phyloP scores from a whole-genome alignment of 2,888 invertebrate genomes.

The Temnothorax rugatulus region DNA sequence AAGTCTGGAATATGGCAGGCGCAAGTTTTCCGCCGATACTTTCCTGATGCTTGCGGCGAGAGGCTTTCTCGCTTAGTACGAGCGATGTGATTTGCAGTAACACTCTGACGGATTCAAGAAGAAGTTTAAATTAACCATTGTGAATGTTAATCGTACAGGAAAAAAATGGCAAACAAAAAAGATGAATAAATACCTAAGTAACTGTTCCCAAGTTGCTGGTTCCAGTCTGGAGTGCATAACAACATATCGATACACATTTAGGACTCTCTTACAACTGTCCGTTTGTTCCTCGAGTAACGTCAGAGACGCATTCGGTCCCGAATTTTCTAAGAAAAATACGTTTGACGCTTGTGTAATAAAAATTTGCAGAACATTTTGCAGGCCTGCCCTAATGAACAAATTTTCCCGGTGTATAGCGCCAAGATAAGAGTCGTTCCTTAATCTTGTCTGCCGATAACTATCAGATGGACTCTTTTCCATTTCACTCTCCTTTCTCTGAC shows the following conservation, averaged over 20 bases:
- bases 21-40: slow-evolving; percentile 92
- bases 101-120: slow-evolving; percentile 86
- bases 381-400: slow-evolving; percentile 92
- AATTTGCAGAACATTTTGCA: slow-evolving; percentile 94
- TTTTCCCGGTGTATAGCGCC: slow-evolving; percentile 94
- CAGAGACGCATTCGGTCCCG: slow-evolving; percentile 87
- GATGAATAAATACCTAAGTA: slow-evolving; percentile 80
- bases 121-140: slow-evolving; percentile 9
- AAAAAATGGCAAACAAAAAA: background rate
- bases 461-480: slow-evolving; percentile 83
- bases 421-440: slow-evolving; percentile 95
- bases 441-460: slow-evolving; percentile 86
- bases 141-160: background rate
- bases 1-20: slow-evolving; percentile 95
- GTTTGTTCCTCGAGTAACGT: slow-evolving; percentile 96
- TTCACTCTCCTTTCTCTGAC: slow-evolving; percentile 80
- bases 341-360: slow-evolving; percentile 98
- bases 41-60: slow-evolving; percentile 91
- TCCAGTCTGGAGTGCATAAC: slow-evolving; percentile 99
- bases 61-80: slow-evolving; percentile 93
- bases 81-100: slow-evolving; percentile 96
- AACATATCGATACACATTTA: slow-evolving; percentile 98
- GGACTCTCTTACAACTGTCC: slow-evolving; percentile 97
- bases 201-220: slow-evolving; percentile 94
- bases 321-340: slow-evolving; percentile 93